A percentile compares a stretch with the other conserved stretches of the same genome.
These are phyloP conservation scores for Mastomys coucha DNA, from an alignment of 2,113 vertebrate genomes.

Conservation along the genomic window DNA sequence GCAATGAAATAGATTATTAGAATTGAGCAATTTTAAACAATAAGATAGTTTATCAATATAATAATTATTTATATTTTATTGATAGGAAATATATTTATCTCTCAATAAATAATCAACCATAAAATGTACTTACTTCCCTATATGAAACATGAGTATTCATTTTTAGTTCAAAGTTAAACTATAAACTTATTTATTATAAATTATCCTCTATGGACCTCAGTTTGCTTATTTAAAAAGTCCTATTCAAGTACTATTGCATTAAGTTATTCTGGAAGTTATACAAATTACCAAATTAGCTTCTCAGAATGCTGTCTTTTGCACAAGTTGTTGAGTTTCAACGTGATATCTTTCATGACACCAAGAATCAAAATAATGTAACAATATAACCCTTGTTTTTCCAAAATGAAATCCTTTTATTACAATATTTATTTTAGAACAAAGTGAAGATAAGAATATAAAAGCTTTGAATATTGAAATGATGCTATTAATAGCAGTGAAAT, in stretches of 20 bases:
- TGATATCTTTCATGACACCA: background rate
- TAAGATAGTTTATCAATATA: constrained; percentile 30
- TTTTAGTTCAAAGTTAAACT: background rate
- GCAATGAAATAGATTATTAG: constrained; percentile 42
- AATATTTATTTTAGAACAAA: background rate
- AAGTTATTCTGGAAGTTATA: background rate
- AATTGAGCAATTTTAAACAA: background rate
- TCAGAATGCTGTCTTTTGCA: background rate
- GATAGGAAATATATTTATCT: background rate
- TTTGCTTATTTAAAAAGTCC: background rate
- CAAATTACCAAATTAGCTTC: background rate
- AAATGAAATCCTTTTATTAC: background rate
- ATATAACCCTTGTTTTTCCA: background rate
- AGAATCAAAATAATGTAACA: background rate
- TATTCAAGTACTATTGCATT: background rate
- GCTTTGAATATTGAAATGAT: background rate
- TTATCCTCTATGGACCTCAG: background rate
- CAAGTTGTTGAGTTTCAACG: background rate
- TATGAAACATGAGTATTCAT: background rate
- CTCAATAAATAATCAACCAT: background rate
- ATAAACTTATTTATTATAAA: background rate
- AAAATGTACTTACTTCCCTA: background rate
- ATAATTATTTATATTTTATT: background rate
- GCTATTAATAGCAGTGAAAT: background rate
- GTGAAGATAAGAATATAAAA: background rate